Base-by-base conservation (phyloP, 2,113 vertebrate species). In the Triplophysa tibetana region DNA sequence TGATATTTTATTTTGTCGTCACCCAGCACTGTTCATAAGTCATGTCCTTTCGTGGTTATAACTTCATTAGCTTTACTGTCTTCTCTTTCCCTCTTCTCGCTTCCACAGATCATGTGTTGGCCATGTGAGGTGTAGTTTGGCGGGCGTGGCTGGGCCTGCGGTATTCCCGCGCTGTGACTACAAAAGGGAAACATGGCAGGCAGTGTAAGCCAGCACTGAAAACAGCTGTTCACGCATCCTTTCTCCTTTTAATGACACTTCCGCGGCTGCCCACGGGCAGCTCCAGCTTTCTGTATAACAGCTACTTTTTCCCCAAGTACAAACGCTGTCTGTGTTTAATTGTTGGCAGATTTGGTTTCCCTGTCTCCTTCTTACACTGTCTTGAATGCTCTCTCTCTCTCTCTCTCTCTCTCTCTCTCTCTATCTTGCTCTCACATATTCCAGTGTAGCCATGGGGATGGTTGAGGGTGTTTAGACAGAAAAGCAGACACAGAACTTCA, bases 221-320 rank as follows among this genome's bases (percentile, higher is more conserved):
- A 90, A 88, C 89, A 90, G 89, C 90, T 92, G 90, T 90, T 92
- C 88, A 89, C 79, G 83, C 88, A 90, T 90, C 89, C 91, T 89
- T 78, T 89, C 87, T 86, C 88, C 84, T 89, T 89, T 93, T 92
- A 91, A 91, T 88, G 83, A 65, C 86, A 90, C 88, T 90, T 91
- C 88, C 85, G 84, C 87, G 68, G 86, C 87, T 85, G 88, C 88
- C 86, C 88, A 86, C 81, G 85, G 87, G 85, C 88, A 77, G 85
- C 88, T 86, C 85, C 79, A 85, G 81, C 84, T 84, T 82, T 79
- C 77, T 87, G 86, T 88, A 90, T 87, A 89, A 89, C 85, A 88
- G 87, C 88, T 89, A 90, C 85, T 88, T 88, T 84, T 86, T 86
- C 83, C 84, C 80, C 81, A 84, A 91, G 85, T 89, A 90, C 88